A percentile compares a stretch with the other conserved stretches of the same genome.
Evolutionary conservation across 2,797 vertebrate genomes (phyloP).

Genomic region (Channallabes apus): DNA sequence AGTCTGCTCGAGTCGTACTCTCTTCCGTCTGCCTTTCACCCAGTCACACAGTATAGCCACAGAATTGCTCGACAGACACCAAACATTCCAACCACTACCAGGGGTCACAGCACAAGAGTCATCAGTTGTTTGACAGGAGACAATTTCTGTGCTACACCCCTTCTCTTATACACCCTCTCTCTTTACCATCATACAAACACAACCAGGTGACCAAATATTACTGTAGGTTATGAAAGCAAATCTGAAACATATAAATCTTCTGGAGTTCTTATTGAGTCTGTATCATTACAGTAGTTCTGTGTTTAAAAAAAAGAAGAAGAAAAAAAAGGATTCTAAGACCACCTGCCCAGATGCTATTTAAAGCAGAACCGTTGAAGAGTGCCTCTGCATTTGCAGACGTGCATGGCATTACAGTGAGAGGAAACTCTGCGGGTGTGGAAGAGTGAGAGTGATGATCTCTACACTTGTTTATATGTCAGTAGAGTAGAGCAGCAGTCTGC

Average conservation of each 20-base stretch:
- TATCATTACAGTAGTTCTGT: constrained; percentile 13
- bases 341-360: constrained; percentile 18
- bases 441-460: not conserved
- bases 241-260: not conserved
- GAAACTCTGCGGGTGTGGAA: not conserved
- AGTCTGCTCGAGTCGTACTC: not conserved
- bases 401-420: constrained; percentile 37
- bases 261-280: not conserved
- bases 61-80: not conserved
- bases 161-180: not conserved
- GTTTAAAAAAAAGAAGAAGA: constrained; percentile 15
- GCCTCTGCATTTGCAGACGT: constrained; percentile 29
- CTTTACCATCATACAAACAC: not conserved
- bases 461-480: not conserved
- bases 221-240: not conserved
- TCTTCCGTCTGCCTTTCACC: constrained; percentile 13
- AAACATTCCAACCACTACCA: not conserved
- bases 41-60: not conserved
- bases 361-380: constrained; percentile 1
- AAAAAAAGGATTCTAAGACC: not conserved
- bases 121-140: not conserved
- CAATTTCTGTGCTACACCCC: not conserved
- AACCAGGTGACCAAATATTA: not conserved
- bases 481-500: not conserved
- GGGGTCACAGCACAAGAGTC: not conserved